phyloP scores from a whole-genome alignment of 2,113 vertebrate genomes.

The Sorex fumeus region DNA sequence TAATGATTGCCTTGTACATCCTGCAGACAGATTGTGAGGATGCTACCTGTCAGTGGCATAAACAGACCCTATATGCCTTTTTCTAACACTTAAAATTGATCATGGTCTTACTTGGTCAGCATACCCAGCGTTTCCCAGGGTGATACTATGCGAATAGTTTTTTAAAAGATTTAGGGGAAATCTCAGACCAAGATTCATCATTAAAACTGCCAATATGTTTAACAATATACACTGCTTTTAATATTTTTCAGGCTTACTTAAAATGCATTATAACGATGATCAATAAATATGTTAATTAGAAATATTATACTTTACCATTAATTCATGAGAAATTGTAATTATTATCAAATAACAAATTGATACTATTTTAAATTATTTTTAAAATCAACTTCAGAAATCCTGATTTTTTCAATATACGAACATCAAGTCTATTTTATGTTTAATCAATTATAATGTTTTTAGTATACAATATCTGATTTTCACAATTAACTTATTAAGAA shows the following conservation, averaged over 20 bases:
- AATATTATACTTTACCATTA: neutral
- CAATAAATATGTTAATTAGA: neutral
- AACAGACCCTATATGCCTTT: neutral
- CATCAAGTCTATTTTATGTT: neutral
- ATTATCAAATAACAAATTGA: neutral
- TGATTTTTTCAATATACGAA: neutral
- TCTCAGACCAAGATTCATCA: neutral
- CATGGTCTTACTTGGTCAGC: neutral
- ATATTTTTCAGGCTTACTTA: neutral
- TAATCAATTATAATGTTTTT: neutral
- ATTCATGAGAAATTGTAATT: neutral
- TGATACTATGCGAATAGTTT: neutral
- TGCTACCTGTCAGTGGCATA: neutral
- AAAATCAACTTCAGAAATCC: neutral
- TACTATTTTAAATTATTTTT: neutral
- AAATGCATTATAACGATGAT: neutral
- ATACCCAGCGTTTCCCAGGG: neutral
- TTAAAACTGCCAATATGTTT: neutral
- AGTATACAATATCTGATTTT: neutral
- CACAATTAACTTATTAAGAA: neutral
- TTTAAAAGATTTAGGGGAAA: neutral
- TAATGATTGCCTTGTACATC: neutral
- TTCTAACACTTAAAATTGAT: fast-evolving
- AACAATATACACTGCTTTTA: neutral
- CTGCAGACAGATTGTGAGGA: neutral